Conservation (phyloP, 2,113 vertebrate species). For the Empidonax alnorum region DNA sequence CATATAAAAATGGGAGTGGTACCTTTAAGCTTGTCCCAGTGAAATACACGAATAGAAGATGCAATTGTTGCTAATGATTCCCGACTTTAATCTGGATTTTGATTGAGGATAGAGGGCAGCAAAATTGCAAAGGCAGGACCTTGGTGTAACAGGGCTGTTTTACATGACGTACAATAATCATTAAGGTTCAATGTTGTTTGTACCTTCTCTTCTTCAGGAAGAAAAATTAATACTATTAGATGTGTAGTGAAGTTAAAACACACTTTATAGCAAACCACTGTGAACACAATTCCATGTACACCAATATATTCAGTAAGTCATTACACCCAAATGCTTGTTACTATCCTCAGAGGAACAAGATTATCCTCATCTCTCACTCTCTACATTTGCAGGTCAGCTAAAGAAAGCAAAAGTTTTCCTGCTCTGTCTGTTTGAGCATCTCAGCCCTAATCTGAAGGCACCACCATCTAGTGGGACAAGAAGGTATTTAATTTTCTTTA, state of each 20-base stretch:
- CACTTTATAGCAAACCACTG: background rate
- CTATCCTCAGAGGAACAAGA: background rate
- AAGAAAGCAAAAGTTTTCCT: constrained; percentile 32
- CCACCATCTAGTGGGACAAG: constrained; percentile 70
- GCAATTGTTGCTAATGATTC: background rate
- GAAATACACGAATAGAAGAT: background rate
- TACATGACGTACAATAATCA: background rate
- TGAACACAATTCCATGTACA: background rate
- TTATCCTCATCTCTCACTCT: background rate
- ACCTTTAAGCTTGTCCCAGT: background rate
- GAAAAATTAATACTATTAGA: background rate
- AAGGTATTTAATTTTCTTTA: constrained; percentile 58
- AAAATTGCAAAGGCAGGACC: background rate
- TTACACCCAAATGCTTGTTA: background rate
- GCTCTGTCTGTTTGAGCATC: background rate
- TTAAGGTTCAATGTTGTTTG: background rate
- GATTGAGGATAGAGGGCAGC: background rate
- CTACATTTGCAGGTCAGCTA: background rate
- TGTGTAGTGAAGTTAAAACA: background rate
- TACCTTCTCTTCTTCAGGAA: background rate
- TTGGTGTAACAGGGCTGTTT: background rate
- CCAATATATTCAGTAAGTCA: background rate
- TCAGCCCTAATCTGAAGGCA: constrained; percentile 54
- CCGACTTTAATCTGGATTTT: background rate
- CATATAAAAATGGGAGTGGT: background rate